Percentiles rank a stretch among this genome's conserved stretches.
phyloP scores from a whole-genome alignment of 2,888 invertebrate genomes.

The Tetragonula carbonaria region DNA sequence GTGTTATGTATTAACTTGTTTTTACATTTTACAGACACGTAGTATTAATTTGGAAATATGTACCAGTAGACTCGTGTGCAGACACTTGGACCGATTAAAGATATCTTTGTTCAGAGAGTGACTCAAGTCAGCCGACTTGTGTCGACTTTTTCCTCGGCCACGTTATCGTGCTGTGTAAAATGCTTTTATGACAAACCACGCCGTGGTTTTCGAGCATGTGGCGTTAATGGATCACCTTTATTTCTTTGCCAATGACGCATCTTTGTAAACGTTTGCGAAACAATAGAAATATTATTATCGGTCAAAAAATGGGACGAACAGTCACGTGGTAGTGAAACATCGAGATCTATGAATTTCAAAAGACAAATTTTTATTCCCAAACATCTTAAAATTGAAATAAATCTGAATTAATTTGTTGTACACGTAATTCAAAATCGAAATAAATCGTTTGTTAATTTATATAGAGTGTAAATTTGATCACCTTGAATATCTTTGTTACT shows the following conservation, averaged over 20 bases:
- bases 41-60: slow-evolving; percentile 3
- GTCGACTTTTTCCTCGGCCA: slow-evolving; percentile 8
- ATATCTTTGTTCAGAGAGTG: slow-evolving; percentile 56
- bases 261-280: slow-evolving; percentile 28
- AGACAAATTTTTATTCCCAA: background rate
- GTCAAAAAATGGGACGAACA: background rate
- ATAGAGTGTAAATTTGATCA: no score
- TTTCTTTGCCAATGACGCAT: slow-evolving; percentile 45
- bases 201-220: slow-evolving; percentile 21
- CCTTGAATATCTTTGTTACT: no score
- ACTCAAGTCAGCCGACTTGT: slow-evolving; percentile 41
- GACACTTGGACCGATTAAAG: slow-evolving; percentile 44
- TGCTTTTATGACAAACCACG: slow-evolving; percentile 13
- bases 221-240: slow-evolving; percentile 43
- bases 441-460: no score
- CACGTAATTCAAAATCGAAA: no score
- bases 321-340: background rate
- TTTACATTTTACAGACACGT: background rate
- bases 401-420: no score
- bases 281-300: slow-evolving; percentile 20
- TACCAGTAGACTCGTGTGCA: slow-evolving; percentile 2
- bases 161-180: slow-evolving; percentile 26
- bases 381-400: no score
- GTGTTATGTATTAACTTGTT: background rate
- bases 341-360: background rate